phyloP scores from a whole-genome alignment of 2,888 invertebrate species.

The Mayetiola destructor region DNA sequence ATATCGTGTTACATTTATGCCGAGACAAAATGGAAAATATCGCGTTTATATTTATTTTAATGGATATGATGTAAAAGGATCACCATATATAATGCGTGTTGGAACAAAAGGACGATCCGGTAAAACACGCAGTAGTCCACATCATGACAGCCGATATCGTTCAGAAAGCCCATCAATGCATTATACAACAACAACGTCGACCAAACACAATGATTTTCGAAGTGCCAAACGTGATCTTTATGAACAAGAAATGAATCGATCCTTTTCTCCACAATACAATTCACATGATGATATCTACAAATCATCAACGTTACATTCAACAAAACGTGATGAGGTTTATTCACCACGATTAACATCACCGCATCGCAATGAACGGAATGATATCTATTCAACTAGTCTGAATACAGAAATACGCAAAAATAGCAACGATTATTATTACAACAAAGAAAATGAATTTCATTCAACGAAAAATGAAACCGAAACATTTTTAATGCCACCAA shows the following conservation, averaged over 20 bases:
- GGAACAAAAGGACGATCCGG: constrained; percentile 51
- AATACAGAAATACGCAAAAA: constrained; percentile 27
- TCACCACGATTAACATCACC: constrained; percentile 15
- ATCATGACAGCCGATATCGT: constrained; percentile 40
- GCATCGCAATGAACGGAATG: constrained; percentile 26
- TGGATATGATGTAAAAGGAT: constrained; percentile 69
- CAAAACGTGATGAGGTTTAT: constrained; percentile 8
- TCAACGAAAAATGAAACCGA: constrained; percentile 23
- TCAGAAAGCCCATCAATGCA: constrained; percentile 36
- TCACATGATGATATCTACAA: constrained; percentile 25
- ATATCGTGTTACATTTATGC: constrained; percentile 64
- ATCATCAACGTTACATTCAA: neutral
- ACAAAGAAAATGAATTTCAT: constrained; percentile 33
- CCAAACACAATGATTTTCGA: constrained; percentile 32
- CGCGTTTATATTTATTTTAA: constrained; percentile 85
- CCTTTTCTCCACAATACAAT: constrained; percentile 34
- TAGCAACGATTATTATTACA: constrained; percentile 32
- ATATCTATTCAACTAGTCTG: constrained; percentile 27
- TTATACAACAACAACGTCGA: constrained; percentile 30
- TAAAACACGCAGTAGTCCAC: constrained; percentile 41
- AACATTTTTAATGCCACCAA: constrained; percentile 28
- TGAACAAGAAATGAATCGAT: constrained; percentile 25
- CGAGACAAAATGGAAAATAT: constrained; percentile 64
- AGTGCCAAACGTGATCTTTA: constrained; percentile 22
- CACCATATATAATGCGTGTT: constrained; percentile 75